Base-by-base conservation (phyloP, 23 tunicate genomes). In the Ascidia mentula region DNA sequence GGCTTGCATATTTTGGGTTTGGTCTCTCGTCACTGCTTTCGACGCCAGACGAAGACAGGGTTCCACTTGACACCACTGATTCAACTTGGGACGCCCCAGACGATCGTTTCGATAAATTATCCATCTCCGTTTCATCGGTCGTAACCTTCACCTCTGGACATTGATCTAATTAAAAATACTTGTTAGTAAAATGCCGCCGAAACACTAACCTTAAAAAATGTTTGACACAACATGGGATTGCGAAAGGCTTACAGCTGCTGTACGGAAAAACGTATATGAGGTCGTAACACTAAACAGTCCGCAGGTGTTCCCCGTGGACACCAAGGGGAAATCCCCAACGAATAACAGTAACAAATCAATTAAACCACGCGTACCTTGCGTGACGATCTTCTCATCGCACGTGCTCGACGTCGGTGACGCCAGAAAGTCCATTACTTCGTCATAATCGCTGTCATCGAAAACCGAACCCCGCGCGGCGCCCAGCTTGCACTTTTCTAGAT, bases 341-440 rank as follows among this genome's bases (percentile, higher is more conserved):
- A n/a, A n/a, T n/a, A n/a, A n/a, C n/a, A n/a, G n/a, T n/a, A n/a
- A n/a, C n/a, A n/a, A n/a, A n/a, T n/a, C n/a, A n/a, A n/a, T n/a
- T n/a, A 53, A 26, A 53, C 7, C 22, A 6, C 7, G 24, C 65
- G 65, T 28, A 53, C 65, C 65, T 53, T 53, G 12, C 24, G 22
- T 28, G 24, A 53, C 24, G 24, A 53, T 28, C 65, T 53, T 53
- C 34, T 81, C 77, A 1, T 31, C 77, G 39, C 69, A 60, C 33
- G 82, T n/a, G 40, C 40, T 77, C 4, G 81, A 35, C 31, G 61
- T 77, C 6, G 88, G 89, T 71, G 88, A 76, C 85, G 84, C 73
- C 85, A 90, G 69, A 39, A 85, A 85, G 75, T 90, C 89, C 40
- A 85, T 69, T 1, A 90, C 96, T 80, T 90, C 96, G 69, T 84